These are phyloP conservation scores for Rhinichthys klamathensis DNA, from an alignment of 2,113 vertebrate genomes.

Conservation along the genomic window DNA sequence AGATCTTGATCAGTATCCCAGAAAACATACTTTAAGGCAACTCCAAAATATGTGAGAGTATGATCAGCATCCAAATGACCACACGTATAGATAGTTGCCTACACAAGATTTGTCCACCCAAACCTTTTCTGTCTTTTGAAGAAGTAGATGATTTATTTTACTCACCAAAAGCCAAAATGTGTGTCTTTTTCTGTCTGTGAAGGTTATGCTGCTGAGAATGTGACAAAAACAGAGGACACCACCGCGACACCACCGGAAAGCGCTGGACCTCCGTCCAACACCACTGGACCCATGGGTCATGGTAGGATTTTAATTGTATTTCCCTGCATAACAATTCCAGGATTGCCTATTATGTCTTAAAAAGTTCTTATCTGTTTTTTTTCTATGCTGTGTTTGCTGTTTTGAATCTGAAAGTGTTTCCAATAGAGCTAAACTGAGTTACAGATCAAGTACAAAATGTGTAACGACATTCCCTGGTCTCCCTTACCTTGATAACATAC, in stretches of 20 bases:
- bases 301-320: background rate
- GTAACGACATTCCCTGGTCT: background rate
- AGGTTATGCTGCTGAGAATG: constrained; percentile 19
- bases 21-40: constrained; percentile 3
- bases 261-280: background rate
- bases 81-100: background rate
- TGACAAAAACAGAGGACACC: background rate
- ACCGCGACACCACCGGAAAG: background rate
- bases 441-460: background rate
- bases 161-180: background rate
- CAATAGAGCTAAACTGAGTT: background rate
- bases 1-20: constrained; percentile 19
- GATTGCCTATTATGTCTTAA: background rate
- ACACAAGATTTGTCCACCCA: background rate
- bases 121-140: background rate
- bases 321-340: too few relatives aligned
- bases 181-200: background rate
- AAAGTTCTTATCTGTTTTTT: background rate
- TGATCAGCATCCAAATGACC: constrained; percentile 5
- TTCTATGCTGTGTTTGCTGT: background rate
- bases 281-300: background rate
- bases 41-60: constrained; percentile 10
- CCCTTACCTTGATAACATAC: background rate
- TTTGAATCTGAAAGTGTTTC: background rate
- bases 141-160: background rate